phyloP scores from a whole-genome alignment of 2,797 vertebrate species.

The Scolopax bukidnonensis region DNA sequence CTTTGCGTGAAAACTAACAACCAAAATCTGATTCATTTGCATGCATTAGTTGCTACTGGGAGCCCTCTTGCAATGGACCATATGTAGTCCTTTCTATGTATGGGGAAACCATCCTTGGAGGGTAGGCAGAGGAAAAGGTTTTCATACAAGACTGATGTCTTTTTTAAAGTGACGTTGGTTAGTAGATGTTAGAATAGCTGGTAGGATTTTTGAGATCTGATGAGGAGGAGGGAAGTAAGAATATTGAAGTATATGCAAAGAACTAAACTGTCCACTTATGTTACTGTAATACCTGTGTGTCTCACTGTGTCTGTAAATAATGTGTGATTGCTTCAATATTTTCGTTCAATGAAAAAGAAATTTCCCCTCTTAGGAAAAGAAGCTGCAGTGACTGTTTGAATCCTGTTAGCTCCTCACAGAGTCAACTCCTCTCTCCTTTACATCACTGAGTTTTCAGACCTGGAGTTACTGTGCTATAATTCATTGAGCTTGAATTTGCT shows the following conservation, averaged over 20 bases:
- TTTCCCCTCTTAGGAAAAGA: not conserved
- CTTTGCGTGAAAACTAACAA: not conserved
- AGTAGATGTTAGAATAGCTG: not conserved
- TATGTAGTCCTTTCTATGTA: not conserved
- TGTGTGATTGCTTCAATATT: not conserved
- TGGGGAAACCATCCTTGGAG: not conserved
- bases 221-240: not conserved
- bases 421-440: not conserved
- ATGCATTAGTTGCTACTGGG: not conserved
- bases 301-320: not conserved
- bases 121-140: not conserved
- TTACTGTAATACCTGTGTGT: not conserved
- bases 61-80: not conserved
- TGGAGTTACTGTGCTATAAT: not conserved
- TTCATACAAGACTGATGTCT: not conserved
- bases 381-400: not conserved
- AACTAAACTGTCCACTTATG: not conserved
- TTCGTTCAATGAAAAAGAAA: not conserved
- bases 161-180: not conserved
- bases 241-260: not conserved
- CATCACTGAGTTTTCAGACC: not conserved
- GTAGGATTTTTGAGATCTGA: not conserved
- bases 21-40: not conserved
- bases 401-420: not conserved
- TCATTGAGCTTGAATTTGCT: not conserved